Percentiles rank a stretch among this genome's conserved stretches.
These are phyloP conservation scores for Colius striatus DNA, from an alignment of 2,113 vertebrate species.

Conservation along the genomic window DNA sequence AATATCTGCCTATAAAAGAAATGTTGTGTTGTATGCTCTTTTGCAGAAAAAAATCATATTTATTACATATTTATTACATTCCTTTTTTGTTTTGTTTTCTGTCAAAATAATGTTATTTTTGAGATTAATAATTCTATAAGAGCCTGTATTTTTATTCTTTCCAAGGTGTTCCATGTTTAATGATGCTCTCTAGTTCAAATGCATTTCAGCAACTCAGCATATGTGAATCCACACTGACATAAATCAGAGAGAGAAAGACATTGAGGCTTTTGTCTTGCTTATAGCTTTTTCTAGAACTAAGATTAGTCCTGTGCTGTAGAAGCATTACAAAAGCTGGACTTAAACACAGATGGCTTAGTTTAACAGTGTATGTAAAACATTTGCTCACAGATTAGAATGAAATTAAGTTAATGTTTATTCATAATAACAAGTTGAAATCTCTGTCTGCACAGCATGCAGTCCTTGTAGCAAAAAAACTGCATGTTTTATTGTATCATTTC, in stretches of 20 bases:
- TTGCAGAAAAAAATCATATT: conserved; percentile 23
- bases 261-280: not conserved
- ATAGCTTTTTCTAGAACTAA: not conserved
- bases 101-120: not conserved
- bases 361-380: not conserved
- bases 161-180: not conserved
- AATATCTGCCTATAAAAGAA: not conserved
- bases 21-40: not conserved
- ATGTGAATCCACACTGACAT: not conserved
- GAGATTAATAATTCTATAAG: not conserved
- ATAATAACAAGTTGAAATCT: not conserved
- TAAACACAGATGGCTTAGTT: not conserved
- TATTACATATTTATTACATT: conserved; percentile 20
- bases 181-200: not conserved
- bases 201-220: not conserved
- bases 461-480: not conserved
- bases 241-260: not conserved
- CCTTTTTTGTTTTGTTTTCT: conserved; percentile 34
- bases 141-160: not conserved
- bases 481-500: not conserved
- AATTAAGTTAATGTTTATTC: not conserved
- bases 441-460: not conserved
- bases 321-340: not conserved
- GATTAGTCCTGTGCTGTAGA: not conserved
- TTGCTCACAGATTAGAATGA: not conserved